Base-by-base conservation (phyloP, 2,888 invertebrate genomes). In the Trisateles emortualis region DNA sequence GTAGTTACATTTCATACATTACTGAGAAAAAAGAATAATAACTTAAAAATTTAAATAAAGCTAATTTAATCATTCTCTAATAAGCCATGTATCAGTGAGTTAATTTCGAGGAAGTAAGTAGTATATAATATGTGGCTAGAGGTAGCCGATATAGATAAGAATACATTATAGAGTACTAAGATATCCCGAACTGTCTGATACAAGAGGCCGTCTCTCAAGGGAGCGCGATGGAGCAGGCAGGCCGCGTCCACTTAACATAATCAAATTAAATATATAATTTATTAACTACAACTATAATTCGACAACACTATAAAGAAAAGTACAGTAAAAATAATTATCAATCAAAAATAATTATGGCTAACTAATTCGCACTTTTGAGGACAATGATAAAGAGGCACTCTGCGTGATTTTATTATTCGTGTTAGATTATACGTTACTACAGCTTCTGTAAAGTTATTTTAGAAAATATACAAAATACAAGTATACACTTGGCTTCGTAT, bases 371-470 rank as follows among this genome's bases (percentile, higher is more conserved):
- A 81, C 76, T 80, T 81, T 79, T 75, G 84, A 88, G 87, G 87
- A 89, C 82, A 87, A 85, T 84, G 84, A 84, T 85, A 82, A 83
- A 83, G 90, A 92, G 92, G 92, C 92, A 92, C 92, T 92, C 91
- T 87, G 92, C 83, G 92, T 91, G 90, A 90, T 87, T 88, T 87
- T 83, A 77, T 73, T 80, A 77, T 76, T 85, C 72, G 81, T 87
- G 85, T 89, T 81, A 83, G 68, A 68, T 72, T 40, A 84, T 81
- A 87, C 75, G 64, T 78, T 79, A 74, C 83, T 86, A 87, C 70
- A 78, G 78, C 78, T 73, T 81, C 68, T 66, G 72, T 75, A 74
- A 63, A 53, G 70, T 75, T 78, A 68, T 70, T 80, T 79, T 82
- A 86, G 81, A 83, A 83, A 86, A 85, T 83, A 87, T 88, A 88